A percentile compares a stretch with the other conserved stretches of the same genome.
phyloP scores from a whole-genome alignment of 2,797 vertebrate species.

The Notoglanidium macrostoma region DNA sequence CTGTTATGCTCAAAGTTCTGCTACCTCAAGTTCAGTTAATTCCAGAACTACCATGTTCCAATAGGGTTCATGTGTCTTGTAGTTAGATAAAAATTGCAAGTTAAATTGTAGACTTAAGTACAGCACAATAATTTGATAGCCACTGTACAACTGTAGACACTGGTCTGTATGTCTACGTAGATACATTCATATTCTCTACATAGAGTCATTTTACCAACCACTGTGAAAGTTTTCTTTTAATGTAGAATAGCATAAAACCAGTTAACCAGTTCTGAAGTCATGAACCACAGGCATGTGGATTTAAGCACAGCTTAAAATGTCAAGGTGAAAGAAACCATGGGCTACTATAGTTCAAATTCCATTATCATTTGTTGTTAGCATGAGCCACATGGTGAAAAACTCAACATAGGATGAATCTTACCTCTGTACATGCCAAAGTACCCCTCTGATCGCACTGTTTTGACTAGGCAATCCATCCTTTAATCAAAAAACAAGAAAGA shows the following conservation, averaged over 20 bases:
- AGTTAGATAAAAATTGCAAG: background rate
- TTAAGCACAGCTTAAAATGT: background rate
- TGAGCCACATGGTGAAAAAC: background rate
- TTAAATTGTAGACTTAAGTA: background rate
- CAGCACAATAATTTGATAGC: background rate
- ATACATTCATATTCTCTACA: background rate
- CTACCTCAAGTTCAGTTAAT: background rate
- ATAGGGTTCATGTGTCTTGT: background rate
- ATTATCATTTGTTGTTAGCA: background rate
- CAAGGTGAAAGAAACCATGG: background rate
- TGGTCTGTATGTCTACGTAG: background rate
- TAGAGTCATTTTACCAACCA: background rate
- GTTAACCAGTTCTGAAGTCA: background rate
- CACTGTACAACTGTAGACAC: background rate
- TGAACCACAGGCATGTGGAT: background rate
- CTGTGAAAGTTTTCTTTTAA: background rate
- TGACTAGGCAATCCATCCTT: conserved; percentile 86
- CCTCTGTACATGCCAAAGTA: conserved; percentile 91
- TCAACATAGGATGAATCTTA: conserved; percentile 65
- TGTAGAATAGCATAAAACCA: conserved; percentile 11
- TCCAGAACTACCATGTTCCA: background rate
- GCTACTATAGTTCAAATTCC: background rate
- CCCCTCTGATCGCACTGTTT: conserved; percentile 83
- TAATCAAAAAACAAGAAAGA: background rate
- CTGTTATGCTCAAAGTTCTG: conserved; percentile 44